phyloP scores from a whole-genome alignment of 2,113 vertebrate genomes.

The Pachypanchax playfairii region DNA sequence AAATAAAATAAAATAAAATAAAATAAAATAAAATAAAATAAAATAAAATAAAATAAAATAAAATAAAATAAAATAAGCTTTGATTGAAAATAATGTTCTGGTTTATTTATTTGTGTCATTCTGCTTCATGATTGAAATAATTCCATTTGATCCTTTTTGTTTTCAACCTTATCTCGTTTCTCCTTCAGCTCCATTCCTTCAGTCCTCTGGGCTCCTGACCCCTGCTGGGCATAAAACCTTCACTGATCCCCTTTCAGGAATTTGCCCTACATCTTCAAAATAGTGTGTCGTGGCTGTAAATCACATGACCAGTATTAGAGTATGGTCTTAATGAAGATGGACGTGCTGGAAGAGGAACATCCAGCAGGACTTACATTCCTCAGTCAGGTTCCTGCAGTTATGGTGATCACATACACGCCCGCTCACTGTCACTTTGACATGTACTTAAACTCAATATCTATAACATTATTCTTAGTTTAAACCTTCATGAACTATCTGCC shows the following conservation, averaged over 20 bases:
- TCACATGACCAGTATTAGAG: constrained; percentile 70
- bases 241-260: constrained; percentile 69
- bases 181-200: constrained; percentile 13
- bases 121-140: neutral
- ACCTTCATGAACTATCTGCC: no score
- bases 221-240: constrained; percentile 57
- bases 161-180: constrained; percentile 12
- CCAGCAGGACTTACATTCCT: constrained; percentile 67
- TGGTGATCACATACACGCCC: constrained; percentile 16
- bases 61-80: no score
- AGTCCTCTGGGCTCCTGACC: constrained; percentile 45
- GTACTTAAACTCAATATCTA: neutral
- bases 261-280: constrained; percentile 64
- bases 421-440: neutral
- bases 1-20: no score
- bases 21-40: no score
- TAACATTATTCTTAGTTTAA: neutral
- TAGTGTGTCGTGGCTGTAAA: constrained; percentile 66
- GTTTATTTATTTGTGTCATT: no score
- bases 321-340: constrained; percentile 70
- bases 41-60: no score
- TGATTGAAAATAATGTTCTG: no score
- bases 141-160: neutral
- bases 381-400: constrained; percentile 29
- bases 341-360: constrained; percentile 51